Evolutionary conservation across 1,140 invertebrate genomes (phyloP).

Genomic region (Coelopa frigida): DNA sequence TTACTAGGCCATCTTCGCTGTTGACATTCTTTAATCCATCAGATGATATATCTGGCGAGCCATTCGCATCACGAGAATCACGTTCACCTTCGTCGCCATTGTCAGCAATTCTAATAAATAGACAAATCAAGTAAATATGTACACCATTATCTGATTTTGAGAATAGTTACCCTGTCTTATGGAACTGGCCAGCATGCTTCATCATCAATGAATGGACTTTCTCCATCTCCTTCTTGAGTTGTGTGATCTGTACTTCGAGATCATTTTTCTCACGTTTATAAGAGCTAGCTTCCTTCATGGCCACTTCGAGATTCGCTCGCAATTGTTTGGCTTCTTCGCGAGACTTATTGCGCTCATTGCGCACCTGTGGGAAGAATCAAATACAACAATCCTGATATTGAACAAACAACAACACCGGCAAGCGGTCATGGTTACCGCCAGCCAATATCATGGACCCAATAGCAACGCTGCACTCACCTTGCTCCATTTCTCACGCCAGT

Average conservation of each 20-base stretch:
- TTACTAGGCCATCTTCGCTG: constrained; percentile 46
- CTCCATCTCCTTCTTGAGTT: constrained; percentile 73
- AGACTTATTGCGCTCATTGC: constrained; percentile 78
- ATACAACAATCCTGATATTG: constrained; percentile 15
- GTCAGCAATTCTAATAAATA: constrained; percentile 14
- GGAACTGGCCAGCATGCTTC: constrained; percentile 61
- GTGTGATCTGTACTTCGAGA: constrained; percentile 70
- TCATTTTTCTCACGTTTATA: constrained; percentile 76
- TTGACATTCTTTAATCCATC: constrained; percentile 44
- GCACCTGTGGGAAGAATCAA: constrained; percentile 47
- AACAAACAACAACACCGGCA: too few relatives aligned
- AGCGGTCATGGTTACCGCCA: too few relatives aligned
- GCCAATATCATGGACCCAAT: neutral
- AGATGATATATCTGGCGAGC: constrained; percentile 41
- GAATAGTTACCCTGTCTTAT: constrained; percentile 41
- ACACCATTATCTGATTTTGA: neutral
- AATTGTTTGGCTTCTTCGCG: constrained; percentile 78
- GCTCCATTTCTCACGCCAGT: constrained; percentile 88
- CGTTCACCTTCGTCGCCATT: constrained; percentile 37
- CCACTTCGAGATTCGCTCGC: constrained; percentile 68
- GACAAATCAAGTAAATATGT: constrained; percentile 4
- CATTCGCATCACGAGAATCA: constrained; percentile 31
- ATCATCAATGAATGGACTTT: constrained; percentile 60
- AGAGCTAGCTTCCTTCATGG: constrained; percentile 67
- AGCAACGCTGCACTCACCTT: constrained; percentile 55